phyloP scores from a whole-genome alignment of 2,113 vertebrate genomes.

The Halichoerus grypus region DNA sequence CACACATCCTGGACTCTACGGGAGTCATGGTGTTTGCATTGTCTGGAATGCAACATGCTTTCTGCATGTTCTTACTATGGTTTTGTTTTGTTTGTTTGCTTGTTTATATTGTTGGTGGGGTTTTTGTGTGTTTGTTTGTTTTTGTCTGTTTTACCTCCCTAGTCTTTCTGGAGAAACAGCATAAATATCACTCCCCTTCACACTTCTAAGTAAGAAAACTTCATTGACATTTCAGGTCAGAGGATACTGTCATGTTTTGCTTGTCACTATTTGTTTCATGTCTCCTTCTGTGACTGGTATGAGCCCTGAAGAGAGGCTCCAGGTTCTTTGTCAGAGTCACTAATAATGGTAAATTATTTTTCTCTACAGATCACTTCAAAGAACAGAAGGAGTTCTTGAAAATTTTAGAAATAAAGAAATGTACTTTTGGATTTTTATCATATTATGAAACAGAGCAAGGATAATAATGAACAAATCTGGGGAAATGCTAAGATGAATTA shows the following conservation, averaged over 20 bases:
- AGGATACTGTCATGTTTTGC: not conserved
- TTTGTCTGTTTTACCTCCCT: not conserved
- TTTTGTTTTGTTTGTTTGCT: not conserved
- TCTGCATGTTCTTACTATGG: not conserved
- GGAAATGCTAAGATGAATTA: not conserved
- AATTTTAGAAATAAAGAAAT: constrained; percentile 35
- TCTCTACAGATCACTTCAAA: constrained; percentile 6
- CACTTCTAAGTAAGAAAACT: not conserved
- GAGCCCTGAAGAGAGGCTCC: not conserved
- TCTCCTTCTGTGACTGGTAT: not conserved
- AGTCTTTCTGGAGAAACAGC: not conserved
- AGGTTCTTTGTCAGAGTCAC: not conserved
- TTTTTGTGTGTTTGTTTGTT: not conserved
- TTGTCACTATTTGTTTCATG: not conserved
- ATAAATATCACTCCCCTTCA: not conserved
- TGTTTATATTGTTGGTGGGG: not conserved
- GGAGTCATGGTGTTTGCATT: rapidly evolving
- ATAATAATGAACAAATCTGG: not conserved
- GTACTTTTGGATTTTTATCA: not conserved
- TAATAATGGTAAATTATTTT: constrained; percentile 15
- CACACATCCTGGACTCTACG: rapidly evolving
- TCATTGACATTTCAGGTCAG: not conserved
- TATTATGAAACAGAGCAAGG: not conserved
- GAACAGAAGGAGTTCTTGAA: not conserved
- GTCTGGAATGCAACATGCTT: not conserved